Conservation (phyloP, 1,140 invertebrate species). For the Calliphora vicina region DNA sequence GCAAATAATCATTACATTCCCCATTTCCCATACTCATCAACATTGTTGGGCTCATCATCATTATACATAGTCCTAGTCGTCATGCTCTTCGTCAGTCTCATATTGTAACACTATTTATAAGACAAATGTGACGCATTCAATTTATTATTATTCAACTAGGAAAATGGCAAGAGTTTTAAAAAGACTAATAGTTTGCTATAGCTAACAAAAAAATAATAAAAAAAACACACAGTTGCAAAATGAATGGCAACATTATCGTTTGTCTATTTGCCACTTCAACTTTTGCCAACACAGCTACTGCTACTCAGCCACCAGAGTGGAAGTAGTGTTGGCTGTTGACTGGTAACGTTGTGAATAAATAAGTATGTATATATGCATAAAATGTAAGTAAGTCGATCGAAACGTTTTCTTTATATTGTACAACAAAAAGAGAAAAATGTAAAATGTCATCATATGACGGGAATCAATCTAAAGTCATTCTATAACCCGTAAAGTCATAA, state of each 20-base stretch:
- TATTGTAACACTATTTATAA: slow-evolving; percentile 19
- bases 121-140: slow-evolving; percentile 33
- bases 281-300: not conserved
- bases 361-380: not conserved
- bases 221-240: not conserved
- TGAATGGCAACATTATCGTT: slow-evolving; percentile 15
- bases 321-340: not conserved
- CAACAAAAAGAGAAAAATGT: slow-evolving; percentile 47
- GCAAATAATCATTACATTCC: not conserved
- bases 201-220: not conserved
- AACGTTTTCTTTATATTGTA: too few relatives aligned
- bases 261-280: not conserved
- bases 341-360: not conserved
- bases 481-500: slow-evolving; percentile 64
- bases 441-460: slow-evolving; percentile 61
- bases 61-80: not conserved
- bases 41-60: not conserved
- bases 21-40: not conserved
- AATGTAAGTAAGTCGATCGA: not conserved
- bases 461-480: slow-evolving; percentile 64
- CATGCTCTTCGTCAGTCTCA: too few relatives aligned
- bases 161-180: slow-evolving; percentile 2
- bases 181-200: not conserved
- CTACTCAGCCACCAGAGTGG: not conserved
- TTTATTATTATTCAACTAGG: slow-evolving; percentile 26